Evolutionary conservation across 2,113 vertebrate species (phyloP).

Genomic region (Muscicapa adusta): DNA sequence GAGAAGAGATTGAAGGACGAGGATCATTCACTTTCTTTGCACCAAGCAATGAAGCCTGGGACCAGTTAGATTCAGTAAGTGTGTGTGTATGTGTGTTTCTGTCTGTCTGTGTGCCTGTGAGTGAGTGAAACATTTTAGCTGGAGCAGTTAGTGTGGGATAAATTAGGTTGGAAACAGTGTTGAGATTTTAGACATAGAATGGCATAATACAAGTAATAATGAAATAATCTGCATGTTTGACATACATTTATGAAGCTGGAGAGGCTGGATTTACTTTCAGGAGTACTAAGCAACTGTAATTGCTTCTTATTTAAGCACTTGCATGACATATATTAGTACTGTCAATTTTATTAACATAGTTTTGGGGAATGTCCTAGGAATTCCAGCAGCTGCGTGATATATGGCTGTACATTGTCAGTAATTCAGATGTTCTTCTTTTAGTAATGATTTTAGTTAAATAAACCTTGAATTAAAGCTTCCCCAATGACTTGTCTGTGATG

Average conservation of each 20-base stretch:
- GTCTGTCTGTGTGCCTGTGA: accelerated
- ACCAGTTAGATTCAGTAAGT: conserved; percentile 83
- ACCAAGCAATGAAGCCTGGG: conserved; percentile 96
- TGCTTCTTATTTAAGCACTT: neutral
- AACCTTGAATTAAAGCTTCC: neutral
- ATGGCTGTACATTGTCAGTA: neutral
- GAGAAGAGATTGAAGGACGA: conserved; percentile 87
- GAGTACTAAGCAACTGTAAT: neutral
- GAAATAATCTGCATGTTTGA: neutral
- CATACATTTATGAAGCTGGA: neutral
- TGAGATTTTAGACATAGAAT: neutral
- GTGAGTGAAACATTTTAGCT: neutral
- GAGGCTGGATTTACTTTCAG: neutral
- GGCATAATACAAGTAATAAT: neutral
- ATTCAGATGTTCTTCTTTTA: neutral
- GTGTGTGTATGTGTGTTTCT: neutral
- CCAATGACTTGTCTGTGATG: neutral
- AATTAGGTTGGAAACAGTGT: neutral
- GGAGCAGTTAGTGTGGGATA: neutral
- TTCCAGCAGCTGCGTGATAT: neutral
- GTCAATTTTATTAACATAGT: neutral
- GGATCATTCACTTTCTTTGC: conserved; percentile 94
- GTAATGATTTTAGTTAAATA: neutral
- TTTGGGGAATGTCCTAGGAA: neutral
- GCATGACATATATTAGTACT: neutral